Base-by-base conservation (phyloP, 2,797 vertebrate species). In the Numenius phaeopus region DNA sequence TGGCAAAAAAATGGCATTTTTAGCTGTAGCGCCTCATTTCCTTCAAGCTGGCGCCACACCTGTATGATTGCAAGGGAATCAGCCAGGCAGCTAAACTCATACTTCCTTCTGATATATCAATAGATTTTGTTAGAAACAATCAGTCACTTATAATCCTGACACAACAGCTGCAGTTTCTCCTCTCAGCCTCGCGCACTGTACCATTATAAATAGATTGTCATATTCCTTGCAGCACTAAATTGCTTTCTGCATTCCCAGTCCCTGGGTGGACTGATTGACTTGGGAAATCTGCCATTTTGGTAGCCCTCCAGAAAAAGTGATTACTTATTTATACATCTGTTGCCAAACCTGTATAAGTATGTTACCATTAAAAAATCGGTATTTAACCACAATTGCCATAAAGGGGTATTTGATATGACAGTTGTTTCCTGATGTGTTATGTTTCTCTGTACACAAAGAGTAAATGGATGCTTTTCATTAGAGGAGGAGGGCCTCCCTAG, bases 171-270 rank as follows among this genome's bases (percentile, higher is more conserved):
- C 95, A 85, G 89, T 84, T 98, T 95, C 93, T 94, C 96, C 95
- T 97, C 94, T 82, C 94, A 92, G 82, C 70, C 86, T 89, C 42
- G 10, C 81, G 78, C 84, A 85, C 79, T 89, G 87, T 96, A 96
- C 95, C 95, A 96, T 98, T 97, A 96, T 93, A 66, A 93, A 97
- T 97, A 98, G 97, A 97, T 96, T 97, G 97, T 94, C 97, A 90
- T 96, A 97, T 96, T 97, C 89, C 94, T 95, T 97, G 92, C 89
- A 79, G 77, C 81, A 91, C 91, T 93, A 88, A 95, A 95, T 96
- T 93, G 80, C 79, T 95, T 97, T 98, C 93, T 96, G 73, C 65
- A 49, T 94, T 95, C 91, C 64, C 50, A 42, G 72, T 77, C 91
- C 57, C 34, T 59, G 80, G 71, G 67, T 9, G 37, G 76, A 78